Evolutionary conservation across 1,140 invertebrate species (phyloP), one percentile per base, ranked within the genome.

Genomic region (Solen grandis): DNA sequence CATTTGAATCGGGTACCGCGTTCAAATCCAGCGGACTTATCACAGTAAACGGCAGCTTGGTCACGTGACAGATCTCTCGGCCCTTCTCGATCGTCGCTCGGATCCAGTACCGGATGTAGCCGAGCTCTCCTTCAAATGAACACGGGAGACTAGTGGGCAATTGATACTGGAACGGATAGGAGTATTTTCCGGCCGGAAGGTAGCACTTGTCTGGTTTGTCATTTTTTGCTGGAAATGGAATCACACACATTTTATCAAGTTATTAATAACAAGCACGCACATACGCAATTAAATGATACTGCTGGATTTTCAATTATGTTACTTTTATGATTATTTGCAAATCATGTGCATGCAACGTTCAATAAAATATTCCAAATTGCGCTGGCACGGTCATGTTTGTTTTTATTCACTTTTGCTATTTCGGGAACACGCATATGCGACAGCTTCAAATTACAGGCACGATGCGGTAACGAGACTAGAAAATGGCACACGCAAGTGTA

Each of bases 161-260:
- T 41, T 87, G 89, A 85, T 93, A 93, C 66, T 90, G 88, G 82
- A 94, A 94, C 5, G 92, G 92, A 83, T 93, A 94, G 16, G 87
- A 85, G 77, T 92, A 91, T n/a, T 85, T 65, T 29, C 93, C 93
- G 1, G 91, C 85, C 16, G 89, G 81, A 5, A 81, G 62, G 25
- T 74, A 66, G 25, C 69, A 74, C 14, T 60, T 68, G 8, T 69
- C 63, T 1, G 60, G 73, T 2, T 33, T 31, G 33, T 70, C 66
- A 27, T 14, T 5, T 72, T 33, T 2, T 19, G 38, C 13, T 55
- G 14, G 5, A 31, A 65, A 60, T 14, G 13, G 10, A 19, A 60
- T 13, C 57, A 60, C 13, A 14, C 27, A 27, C 27, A 27, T 60
- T 14, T 14, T 60, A 13, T 60, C 14, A 14, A 60, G 10, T 14